Evolutionary conservation across 2,113 vertebrate genomes (phyloP).

Genomic region (Chelonoidis abingdonii): DNA sequence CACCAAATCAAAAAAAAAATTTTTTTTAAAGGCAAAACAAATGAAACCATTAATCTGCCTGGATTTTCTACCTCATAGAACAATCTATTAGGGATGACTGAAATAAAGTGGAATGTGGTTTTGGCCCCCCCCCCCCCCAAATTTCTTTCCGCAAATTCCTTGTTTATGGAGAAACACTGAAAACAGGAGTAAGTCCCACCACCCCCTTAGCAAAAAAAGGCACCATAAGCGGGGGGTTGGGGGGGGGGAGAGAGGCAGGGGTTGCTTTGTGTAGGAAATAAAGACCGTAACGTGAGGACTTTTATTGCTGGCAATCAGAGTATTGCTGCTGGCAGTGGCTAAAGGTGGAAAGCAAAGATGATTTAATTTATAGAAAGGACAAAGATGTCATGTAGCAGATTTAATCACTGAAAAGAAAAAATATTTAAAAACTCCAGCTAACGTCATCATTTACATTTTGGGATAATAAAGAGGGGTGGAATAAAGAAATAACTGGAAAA

Average conservation of each 20-base stretch:
- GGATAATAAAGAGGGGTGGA: slow-evolving; percentile 84
- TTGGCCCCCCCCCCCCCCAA: slow-evolving; percentile 27
- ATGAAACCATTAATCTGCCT: slow-evolving; percentile 81
- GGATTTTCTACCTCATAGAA: slow-evolving; percentile 80
- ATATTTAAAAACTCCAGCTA: slow-evolving; percentile 78
- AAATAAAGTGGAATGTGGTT: slow-evolving; percentile 76
- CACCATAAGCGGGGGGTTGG: slow-evolving; percentile 40
- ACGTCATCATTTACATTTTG: slow-evolving; percentile 87
- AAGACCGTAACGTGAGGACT: slow-evolving; percentile 76
- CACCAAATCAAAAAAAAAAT: neutral
- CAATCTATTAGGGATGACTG: slow-evolving; percentile 81
- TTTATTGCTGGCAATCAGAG: slow-evolving; percentile 74
- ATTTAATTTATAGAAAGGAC: slow-evolving; percentile 90
- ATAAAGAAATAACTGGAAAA: slow-evolving; percentile 78
- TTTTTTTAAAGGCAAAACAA: slow-evolving; percentile 73
- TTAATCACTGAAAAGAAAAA: slow-evolving; percentile 85
- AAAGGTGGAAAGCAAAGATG: slow-evolving; percentile 85
- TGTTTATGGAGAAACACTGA: slow-evolving; percentile 76
- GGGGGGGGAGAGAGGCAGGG: slow-evolving; percentile 1
- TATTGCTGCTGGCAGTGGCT: slow-evolving; percentile 78
- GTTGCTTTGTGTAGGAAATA: slow-evolving; percentile 79
- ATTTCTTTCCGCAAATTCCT: slow-evolving; percentile 57
- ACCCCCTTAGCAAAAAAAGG: neutral
- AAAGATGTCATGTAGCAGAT: slow-evolving; percentile 89
- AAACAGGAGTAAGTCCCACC: slow-evolving; percentile 44